Conservation (phyloP, 1,140 invertebrate genomes). For the Monomorium pharaonis region DNA sequence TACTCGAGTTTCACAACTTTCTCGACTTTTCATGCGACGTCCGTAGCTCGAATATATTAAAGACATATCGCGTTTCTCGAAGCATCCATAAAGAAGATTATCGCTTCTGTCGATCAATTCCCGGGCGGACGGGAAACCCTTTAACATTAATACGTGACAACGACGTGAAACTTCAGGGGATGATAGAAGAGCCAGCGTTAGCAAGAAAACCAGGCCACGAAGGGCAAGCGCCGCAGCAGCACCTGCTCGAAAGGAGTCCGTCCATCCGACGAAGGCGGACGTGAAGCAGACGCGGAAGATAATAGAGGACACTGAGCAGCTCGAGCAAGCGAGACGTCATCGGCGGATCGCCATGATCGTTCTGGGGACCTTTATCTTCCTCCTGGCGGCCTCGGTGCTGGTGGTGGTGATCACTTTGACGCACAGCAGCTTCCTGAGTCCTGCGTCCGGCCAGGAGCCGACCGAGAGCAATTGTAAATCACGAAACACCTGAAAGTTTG, state of each 20-base stretch:
- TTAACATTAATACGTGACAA: constrained; percentile 49
- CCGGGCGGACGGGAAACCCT: background rate
- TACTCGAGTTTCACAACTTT: background rate
- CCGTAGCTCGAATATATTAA: constrained; percentile 8
- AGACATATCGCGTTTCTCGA: constrained; percentile 1
- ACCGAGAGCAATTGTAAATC: constrained; percentile 79
- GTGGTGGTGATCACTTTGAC: constrained; percentile 90
- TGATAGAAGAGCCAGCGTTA: constrained; percentile 79
- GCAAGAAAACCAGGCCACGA: constrained; percentile 72
- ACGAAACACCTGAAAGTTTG: constrained; percentile 13
- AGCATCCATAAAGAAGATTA: constrained; percentile 9
- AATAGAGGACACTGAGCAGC: constrained; percentile 69
- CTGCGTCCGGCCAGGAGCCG: constrained; percentile 75
- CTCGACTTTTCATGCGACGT: background rate
- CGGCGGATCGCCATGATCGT: constrained; percentile 88
- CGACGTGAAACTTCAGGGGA: constrained; percentile 75
- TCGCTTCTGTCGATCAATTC: constrained; percentile 23
- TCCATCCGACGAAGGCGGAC: constrained; percentile 83
- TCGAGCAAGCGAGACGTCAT: constrained; percentile 86
- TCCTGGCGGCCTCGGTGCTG: constrained; percentile 88
- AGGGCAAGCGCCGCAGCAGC: constrained; percentile 60
- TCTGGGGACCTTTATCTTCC: constrained; percentile 88
- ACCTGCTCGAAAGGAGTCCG: constrained; percentile 76
- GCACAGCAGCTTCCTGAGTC: constrained; percentile 86
- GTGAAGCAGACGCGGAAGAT: constrained; percentile 77